Percentiles rank a stretch among this genome's conserved stretches.
Evolutionary conservation across 2,797 vertebrate species (phyloP).

Genomic region (Mionectes olivaceus): DNA sequence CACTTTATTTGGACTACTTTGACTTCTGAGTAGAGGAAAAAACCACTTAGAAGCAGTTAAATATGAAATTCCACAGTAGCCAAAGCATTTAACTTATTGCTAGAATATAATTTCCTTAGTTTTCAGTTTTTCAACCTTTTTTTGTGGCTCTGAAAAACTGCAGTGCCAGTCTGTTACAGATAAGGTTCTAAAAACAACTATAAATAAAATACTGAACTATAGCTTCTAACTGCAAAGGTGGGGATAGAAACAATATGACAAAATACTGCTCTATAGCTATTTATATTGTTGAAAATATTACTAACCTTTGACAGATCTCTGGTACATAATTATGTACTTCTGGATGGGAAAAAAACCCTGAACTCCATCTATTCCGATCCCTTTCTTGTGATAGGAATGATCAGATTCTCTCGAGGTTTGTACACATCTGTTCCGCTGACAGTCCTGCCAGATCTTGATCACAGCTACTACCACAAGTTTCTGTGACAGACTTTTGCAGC

Average conservation of each 20-base stretch:
- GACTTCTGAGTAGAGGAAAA: neutral
- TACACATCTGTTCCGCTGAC: neutral
- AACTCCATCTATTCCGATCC: neutral
- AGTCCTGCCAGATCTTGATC: neutral
- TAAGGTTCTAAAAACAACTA: neutral
- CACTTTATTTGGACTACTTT: neutral
- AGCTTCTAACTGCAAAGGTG: neutral
- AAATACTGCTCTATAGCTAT: neutral
- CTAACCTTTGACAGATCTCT: neutral
- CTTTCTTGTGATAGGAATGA: neutral
- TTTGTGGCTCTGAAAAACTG: neutral
- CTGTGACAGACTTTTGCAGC: neutral
- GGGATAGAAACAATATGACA: neutral
- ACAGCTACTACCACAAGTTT: neutral
- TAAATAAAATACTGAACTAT: neutral
- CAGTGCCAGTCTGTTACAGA: neutral
- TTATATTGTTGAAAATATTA: neutral
- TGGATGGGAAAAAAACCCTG: neutral
- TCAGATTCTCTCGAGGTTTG: neutral
- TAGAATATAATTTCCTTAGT: neutral
- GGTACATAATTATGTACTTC: neutral
- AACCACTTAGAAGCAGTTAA: neutral
- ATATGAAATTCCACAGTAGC: neutral
- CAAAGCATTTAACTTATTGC: neutral
- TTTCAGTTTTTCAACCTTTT: neutral